phyloP scores from a whole-genome alignment of 2,797 vertebrate species.

The Pristis pectinata region DNA sequence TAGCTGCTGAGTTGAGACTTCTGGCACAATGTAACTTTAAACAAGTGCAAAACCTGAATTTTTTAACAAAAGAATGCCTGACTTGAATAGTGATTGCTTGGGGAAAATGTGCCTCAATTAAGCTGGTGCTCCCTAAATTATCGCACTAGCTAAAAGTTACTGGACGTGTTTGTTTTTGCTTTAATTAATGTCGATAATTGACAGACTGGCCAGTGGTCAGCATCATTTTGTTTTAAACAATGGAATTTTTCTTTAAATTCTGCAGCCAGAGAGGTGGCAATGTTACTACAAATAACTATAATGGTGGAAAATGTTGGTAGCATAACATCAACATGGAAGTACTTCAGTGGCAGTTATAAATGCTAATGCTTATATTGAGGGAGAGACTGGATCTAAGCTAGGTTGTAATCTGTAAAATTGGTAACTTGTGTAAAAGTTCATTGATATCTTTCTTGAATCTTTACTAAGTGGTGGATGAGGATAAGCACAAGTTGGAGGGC shows the following conservation, averaged over 20 bases:
- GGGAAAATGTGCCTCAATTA: neutral
- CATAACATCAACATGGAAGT: neutral
- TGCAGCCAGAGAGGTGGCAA: neutral
- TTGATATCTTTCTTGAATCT: neutral
- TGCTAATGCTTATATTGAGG: neutral
- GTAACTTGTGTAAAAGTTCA: neutral
- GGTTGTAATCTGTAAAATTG: neutral
- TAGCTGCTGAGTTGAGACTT: neutral
- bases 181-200: neutral
- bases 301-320: neutral
- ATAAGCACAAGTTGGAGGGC: neutral
- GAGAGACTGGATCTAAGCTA: neutral
- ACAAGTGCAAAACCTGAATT: neutral
- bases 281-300: neutral
- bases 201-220: neutral
- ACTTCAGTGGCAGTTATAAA: neutral
- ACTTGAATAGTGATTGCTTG: neutral
- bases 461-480: neutral
- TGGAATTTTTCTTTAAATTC: neutral
- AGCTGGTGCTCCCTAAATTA: neutral
- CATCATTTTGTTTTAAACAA: neutral
- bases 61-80: neutral
- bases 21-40: neutral
- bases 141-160: neutral
- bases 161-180: neutral